Evolutionary conservation across 2,113 vertebrate genomes (phyloP).

Genomic region (Cnemophilus loriae): DNA sequence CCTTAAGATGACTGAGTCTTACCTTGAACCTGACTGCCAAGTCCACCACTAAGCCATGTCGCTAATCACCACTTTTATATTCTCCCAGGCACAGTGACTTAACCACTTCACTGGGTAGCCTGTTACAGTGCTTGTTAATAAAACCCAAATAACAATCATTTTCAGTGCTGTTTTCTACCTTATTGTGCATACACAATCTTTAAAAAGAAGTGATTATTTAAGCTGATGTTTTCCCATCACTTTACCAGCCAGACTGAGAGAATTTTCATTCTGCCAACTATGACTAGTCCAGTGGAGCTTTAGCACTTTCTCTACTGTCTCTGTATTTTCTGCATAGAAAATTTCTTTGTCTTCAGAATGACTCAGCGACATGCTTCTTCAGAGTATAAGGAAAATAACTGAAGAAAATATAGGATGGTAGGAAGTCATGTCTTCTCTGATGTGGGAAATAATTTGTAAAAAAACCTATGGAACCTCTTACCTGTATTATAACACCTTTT

Average conservation of each 20-base stretch:
- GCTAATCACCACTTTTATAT: background rate
- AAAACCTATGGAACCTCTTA: background rate
- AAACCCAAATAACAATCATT: background rate
- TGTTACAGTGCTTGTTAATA: background rate
- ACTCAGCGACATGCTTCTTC: background rate
- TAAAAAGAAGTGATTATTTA: background rate
- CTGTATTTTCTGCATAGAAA: background rate
- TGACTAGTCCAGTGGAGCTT: background rate
- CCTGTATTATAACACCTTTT: background rate
- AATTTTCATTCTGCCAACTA: background rate
- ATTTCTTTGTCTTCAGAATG: background rate
- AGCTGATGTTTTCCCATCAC: background rate
- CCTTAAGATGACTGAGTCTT: background rate
- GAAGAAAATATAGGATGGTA: background rate
- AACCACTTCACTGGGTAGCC: background rate
- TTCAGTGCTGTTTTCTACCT: background rate
- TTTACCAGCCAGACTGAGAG: background rate
- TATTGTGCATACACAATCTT: background rate
- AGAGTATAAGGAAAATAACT: background rate
- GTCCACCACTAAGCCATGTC: background rate
- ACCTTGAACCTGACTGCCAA: background rate
- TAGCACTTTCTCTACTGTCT: background rate
- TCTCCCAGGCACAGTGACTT: background rate
- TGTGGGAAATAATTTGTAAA: background rate
- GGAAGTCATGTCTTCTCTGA: background rate